A percentile compares a stretch with the other conserved stretches of the same genome.
Conservation (phyloP, 2,888 invertebrate species). For the Lasioglossum lativentre region DNA sequence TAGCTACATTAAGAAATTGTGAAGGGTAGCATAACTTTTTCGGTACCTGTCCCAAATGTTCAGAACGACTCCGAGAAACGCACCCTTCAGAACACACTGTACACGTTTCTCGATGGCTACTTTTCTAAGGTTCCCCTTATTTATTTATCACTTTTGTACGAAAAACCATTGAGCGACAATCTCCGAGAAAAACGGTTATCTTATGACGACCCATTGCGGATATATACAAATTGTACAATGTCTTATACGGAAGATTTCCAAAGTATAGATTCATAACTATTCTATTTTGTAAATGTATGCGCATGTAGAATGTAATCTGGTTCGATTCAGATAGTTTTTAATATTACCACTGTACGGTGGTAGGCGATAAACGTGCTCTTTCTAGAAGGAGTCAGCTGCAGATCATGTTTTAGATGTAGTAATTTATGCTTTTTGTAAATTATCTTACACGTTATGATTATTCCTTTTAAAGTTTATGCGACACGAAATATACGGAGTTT, state of each 20-base stretch:
- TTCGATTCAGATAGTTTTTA: conserved; percentile 12
- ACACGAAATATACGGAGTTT: neutral
- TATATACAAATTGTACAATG: neutral
- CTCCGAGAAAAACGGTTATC: neutral
- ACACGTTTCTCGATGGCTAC: conserved; percentile 3
- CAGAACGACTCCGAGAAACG: conserved; percentile 38
- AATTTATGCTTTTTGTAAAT: conserved; percentile 30
- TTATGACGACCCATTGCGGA: neutral
- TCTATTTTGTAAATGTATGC: conserved; percentile 4
- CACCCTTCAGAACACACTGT: conserved; percentile 13
- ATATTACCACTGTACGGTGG: neutral
- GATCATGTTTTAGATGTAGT: conserved; percentile 14
- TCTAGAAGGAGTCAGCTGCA: neutral
- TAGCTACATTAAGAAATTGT: conserved; percentile 85
- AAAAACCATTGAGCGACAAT: conserved; percentile 7
- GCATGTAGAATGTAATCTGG: neutral
- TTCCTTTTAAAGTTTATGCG: conserved; percentile 4
- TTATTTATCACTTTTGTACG: conserved; percentile 52
- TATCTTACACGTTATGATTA: conserved; percentile 16
- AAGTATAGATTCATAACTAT: conserved; percentile 24
- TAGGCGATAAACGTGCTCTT: conserved; percentile 6
- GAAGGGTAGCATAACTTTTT: conserved; percentile 1
- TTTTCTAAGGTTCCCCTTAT: conserved; percentile 2
- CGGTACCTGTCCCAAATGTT: conserved; percentile 36
- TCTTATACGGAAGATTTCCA: neutral